These are phyloP conservation scores for Myotis myotis DNA, from an alignment of 2,797 vertebrate genomes.

Conservation along the genomic window DNA sequence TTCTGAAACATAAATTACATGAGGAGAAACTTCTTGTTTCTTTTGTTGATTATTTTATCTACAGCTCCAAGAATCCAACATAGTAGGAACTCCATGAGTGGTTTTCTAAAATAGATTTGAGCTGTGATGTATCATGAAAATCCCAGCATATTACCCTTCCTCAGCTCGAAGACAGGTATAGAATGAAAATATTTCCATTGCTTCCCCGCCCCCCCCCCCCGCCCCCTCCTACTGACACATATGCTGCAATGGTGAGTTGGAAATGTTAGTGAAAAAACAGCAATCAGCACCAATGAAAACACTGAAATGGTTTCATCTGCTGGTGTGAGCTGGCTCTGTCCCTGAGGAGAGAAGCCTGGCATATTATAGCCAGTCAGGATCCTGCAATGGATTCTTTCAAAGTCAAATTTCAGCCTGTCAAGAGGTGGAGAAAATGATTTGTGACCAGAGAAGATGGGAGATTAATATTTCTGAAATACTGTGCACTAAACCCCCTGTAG, in stretches of 20 bases:
- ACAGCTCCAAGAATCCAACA: neutral
- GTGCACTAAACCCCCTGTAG: neutral
- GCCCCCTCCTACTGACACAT: neutral
- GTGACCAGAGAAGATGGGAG: slow-evolving; percentile 62
- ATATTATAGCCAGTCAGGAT: slow-evolving; percentile 28
- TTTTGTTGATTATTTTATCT: slow-evolving; percentile 15
- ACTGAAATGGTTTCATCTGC: slow-evolving; percentile 37
- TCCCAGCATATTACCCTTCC: neutral
- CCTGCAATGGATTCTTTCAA: slow-evolving; percentile 61
- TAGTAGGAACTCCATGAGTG: neutral
- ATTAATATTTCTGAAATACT: slow-evolving; percentile 70
- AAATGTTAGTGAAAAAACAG: neutral
- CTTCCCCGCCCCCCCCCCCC: too few relatives aligned
- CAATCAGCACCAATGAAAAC: neutral
- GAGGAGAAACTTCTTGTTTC: neutral
- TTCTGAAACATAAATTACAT: neutral
- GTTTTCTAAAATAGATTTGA: slow-evolving; percentile 18
- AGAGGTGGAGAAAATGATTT: slow-evolving; percentile 70
- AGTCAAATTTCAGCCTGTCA: slow-evolving; percentile 69
- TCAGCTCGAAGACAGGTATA: slow-evolving; percentile 17
- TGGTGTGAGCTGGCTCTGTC: slow-evolving; percentile 11
- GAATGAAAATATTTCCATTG: neutral
- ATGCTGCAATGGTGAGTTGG: neutral
- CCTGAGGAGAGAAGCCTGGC: slow-evolving; percentile 40
- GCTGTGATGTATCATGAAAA: neutral